Conservation (phyloP, 2,797 vertebrate species). For the Acanthornis magna region DNA sequence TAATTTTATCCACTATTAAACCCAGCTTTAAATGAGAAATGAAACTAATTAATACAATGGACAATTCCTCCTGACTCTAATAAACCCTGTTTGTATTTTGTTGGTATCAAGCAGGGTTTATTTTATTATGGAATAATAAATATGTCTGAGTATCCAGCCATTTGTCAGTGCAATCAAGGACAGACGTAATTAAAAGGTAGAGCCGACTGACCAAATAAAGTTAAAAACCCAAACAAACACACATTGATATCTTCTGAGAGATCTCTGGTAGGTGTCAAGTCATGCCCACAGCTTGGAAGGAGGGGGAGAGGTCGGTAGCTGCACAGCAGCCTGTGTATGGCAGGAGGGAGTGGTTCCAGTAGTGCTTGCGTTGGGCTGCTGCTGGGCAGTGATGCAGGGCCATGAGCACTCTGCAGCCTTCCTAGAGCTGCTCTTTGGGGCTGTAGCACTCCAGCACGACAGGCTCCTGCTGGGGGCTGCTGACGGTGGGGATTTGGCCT, state of each 20-base stretch:
- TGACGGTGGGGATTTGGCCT: background rate
- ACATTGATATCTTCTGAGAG: background rate
- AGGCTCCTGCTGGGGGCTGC: background rate
- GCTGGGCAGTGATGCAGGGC: background rate
- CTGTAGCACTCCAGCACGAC: background rate
- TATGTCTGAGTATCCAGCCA: background rate
- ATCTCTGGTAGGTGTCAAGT: background rate
- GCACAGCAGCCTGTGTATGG: background rate
- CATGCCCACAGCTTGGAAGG: background rate
- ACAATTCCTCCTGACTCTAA: slow-evolving; percentile 1
- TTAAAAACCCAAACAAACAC: background rate
- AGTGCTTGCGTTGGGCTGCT: background rate
- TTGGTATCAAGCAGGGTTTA: background rate
- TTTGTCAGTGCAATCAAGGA: slow-evolving; percentile 23
- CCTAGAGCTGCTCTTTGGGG: background rate
- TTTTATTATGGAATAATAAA: slow-evolving; percentile 17
- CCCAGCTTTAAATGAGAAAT: slow-evolving; percentile 23
- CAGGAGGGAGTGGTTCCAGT: background rate
- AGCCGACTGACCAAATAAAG: background rate
- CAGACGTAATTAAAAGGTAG: background rate
- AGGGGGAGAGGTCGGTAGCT: background rate
- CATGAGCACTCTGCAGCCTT: background rate
- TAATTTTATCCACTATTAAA: slow-evolving; percentile 32
- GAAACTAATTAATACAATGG: slow-evolving; percentile 16
- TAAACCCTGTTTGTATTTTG: slow-evolving; percentile 18